phyloP scores from a whole-genome alignment of 2,888 invertebrate genomes.

The Dorcus hopei region DNA sequence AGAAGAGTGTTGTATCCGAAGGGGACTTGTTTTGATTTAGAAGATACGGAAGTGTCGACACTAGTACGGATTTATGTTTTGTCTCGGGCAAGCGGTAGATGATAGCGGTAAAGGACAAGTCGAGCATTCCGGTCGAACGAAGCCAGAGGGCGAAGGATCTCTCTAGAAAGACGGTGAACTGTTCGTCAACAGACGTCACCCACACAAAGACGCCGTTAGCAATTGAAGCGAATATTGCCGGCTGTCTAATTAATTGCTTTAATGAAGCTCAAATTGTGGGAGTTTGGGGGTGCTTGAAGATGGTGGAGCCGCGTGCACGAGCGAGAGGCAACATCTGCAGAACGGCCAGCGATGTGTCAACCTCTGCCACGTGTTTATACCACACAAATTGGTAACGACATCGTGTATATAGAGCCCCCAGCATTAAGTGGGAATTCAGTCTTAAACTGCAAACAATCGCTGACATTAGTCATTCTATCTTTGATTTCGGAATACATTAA shows the following conservation, averaged over 20 bases:
- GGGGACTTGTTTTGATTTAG: slow-evolving; percentile 45
- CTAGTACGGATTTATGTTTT: slow-evolving; percentile 43
- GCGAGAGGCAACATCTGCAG: slow-evolving; percentile 6
- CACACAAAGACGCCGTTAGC: slow-evolving; percentile 39
- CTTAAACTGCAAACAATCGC: slow-evolving; percentile 39
- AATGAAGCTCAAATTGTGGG: slow-evolving; percentile 43
- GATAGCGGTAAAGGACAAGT: slow-evolving; percentile 26
- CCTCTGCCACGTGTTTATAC: slow-evolving; percentile 24
- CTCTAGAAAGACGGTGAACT: slow-evolving; percentile 7
- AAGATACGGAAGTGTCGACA: slow-evolving; percentile 42
- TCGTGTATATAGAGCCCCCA: slow-evolving; percentile 25
- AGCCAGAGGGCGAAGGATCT: slow-evolving; percentile 22
- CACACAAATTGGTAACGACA: slow-evolving; percentile 31
- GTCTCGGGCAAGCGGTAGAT: slow-evolving; percentile 33
- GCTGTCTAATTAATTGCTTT: slow-evolving; percentile 46
- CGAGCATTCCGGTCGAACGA: slow-evolving; percentile 29
- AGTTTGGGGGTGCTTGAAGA: slow-evolving; percentile 23
- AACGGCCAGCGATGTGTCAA: slow-evolving; percentile 21
- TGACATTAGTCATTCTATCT: slow-evolving; percentile 47
- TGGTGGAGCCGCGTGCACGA: neutral
- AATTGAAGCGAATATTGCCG: slow-evolving; percentile 37
- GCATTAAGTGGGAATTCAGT: slow-evolving; percentile 27
- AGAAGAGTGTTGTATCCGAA: slow-evolving; percentile 37
- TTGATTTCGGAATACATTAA: slow-evolving; percentile 49
- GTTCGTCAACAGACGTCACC: slow-evolving; percentile 33